Base-by-base conservation (phyloP, 2,797 vertebrate genomes). In the Phylloscopus collybita region DNA sequence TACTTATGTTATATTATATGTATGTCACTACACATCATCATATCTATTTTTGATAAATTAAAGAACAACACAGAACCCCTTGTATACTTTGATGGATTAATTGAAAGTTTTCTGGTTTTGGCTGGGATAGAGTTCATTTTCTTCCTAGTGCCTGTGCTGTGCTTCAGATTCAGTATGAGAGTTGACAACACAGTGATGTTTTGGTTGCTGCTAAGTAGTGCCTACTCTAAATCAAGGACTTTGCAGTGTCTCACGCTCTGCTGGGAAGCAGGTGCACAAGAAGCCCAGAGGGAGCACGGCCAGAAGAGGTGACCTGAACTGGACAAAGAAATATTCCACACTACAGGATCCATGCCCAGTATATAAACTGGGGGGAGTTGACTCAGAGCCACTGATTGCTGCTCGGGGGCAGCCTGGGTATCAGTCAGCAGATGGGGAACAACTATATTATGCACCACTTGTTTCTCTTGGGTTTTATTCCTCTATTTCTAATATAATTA, bases 1-100 rank as follows among this genome's bases (percentile, higher is more conserved):
- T 42, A 56, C 34, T 72, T 64, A 4, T 0, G 0, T 27, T 26
- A 62, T 11, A 82, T 36, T 5, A 20, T 26, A 66, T 1, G 0
- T 10, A 45, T 2, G 7, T 5, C 80, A 70, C 11, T 27, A 25
- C 17, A 44, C 10, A 25, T 3, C 56, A 65, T 17, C 16, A 62
- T 40, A 30, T 45, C 3, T 18, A 20, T 29, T 70, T 29, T 11
- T 42, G 7, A 40, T 54, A 61, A 54, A n/a, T 8, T 45, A 32
- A 59, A 64, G 2, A 16, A 86, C 61, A 75, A 13, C 12, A 47
- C 13, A 13, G 14, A 36, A 47, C 1, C 5, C 7, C 18, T 34
- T 34, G 4, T 14, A 42, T 20, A 38, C 10, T 32, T 44, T 51
- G 23, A 25, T 1, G 22, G 25, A 73, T 59, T 65, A 56, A 83